Evolutionary conservation across 1,140 invertebrate genomes (phyloP).

Genomic region (Sycobia sp.): DNA sequence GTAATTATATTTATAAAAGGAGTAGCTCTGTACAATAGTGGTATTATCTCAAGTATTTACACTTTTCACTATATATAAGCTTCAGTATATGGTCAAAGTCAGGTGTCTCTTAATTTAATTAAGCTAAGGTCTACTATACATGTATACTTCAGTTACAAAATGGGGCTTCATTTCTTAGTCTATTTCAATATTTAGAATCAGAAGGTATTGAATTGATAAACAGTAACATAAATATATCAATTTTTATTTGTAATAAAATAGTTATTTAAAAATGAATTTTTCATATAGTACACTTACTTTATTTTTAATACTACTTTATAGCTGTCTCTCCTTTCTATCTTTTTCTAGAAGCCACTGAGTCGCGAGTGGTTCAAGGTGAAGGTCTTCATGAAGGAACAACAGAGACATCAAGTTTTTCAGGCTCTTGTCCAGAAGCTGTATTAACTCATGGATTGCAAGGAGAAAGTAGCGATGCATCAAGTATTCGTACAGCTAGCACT

Average conservation of each 20-base stretch:
- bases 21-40: too few species aligned
- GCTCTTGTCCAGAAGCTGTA: slow-evolving; percentile 49
- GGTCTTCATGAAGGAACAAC: slow-evolving; percentile 45
- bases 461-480: slow-evolving; percentile 55
- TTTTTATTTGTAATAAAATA: not conserved
- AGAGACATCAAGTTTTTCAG: slow-evolving; percentile 44
- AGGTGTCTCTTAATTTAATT: slow-evolving; percentile 52
- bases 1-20: too few species aligned
- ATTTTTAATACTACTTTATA: not conserved
- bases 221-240: too few species aligned
- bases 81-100: slow-evolving; percentile 39
- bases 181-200: slow-evolving; percentile 37
- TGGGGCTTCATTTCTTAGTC: slow-evolving; percentile 53
- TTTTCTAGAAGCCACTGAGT: slow-evolving; percentile 48
- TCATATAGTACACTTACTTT: not conserved
- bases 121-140: slow-evolving; percentile 54
- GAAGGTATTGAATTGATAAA: too few species aligned
- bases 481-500: slow-evolving; percentile 57
- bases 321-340: too few species aligned
- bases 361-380: slow-evolving; percentile 50
- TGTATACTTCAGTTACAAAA: slow-evolving; percentile 54
- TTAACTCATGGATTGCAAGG: slow-evolving; percentile 53
- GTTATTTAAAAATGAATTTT: not conserved
- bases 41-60: slow-evolving; percentile 12
- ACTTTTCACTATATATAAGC: slow-evolving; percentile 24